Evolutionary conservation across 2,797 vertebrate genomes (phyloP).

Genomic region (Oryzias sinensis): DNA sequence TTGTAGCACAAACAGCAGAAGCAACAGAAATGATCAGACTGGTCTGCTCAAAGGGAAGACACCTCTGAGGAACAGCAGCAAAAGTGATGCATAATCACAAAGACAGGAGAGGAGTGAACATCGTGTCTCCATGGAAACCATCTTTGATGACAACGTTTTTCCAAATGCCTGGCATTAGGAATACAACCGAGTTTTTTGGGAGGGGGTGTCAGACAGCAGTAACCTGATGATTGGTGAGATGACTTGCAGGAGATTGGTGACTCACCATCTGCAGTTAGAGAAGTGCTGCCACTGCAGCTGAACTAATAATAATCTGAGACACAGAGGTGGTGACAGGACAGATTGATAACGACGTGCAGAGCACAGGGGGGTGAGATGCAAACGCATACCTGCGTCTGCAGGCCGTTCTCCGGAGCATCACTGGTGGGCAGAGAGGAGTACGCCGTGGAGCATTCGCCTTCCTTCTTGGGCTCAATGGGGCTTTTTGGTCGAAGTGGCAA

Average conservation of each 20-base stretch:
- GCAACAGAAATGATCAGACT: slow-evolving; percentile 27
- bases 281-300: slow-evolving; percentile 17
- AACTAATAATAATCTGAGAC: slow-evolving; percentile 17
- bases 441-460: slow-evolving; percentile 84
- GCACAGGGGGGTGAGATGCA: not conserved
- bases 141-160: slow-evolving; percentile 30
- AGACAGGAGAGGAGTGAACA: slow-evolving; percentile 21
- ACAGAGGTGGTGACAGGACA: slow-evolving; percentile 2
- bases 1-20: slow-evolving; percentile 16
- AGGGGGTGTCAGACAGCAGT: slow-evolving; percentile 24
- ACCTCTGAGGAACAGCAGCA: not conserved
- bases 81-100: slow-evolving; percentile 30
- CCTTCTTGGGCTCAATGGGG: slow-evolving; percentile 90
- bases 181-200: slow-evolving; percentile 10
- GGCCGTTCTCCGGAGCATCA: slow-evolving; percentile 85
- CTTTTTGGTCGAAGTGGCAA: slow-evolving; percentile 94
- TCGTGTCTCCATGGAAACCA: slow-evolving; percentile 65
- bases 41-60: slow-evolving; percentile 20
- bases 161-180: slow-evolving; percentile 15
- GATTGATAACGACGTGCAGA: slow-evolving; percentile 4
- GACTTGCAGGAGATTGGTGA: slow-evolving; percentile 31
- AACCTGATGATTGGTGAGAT: slow-evolving; percentile 32
- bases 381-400: slow-evolving; percentile 82
- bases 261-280: slow-evolving; percentile 30
- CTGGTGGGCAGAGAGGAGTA: slow-evolving; percentile 95